Evolutionary conservation across 2,888 invertebrate species (phyloP).

Genomic region (Drosophila mulleri): DNA sequence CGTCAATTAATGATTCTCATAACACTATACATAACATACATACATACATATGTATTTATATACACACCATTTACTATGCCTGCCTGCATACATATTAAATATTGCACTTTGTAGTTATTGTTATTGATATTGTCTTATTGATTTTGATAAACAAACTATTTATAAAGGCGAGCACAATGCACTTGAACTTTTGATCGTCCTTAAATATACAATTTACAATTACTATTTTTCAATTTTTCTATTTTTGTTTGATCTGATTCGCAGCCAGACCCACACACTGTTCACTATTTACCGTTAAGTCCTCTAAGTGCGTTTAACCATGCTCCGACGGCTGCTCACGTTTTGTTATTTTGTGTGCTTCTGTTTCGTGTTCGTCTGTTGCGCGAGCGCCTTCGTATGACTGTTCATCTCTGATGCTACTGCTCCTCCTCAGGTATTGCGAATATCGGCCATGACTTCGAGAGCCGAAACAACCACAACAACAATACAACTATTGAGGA

Average conservation of each 20-base stretch:
- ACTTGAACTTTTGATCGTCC: slow-evolving; percentile 35
- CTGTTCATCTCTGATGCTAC: slow-evolving; percentile 48
- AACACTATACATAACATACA: slow-evolving; percentile 9
- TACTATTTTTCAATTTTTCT: not conserved
- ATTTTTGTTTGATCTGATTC: slow-evolving; percentile 17
- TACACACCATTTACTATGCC: slow-evolving; percentile 6
- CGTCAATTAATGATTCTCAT: slow-evolving; percentile 68
- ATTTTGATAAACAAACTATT: slow-evolving; percentile 50
- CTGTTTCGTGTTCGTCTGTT: slow-evolving; percentile 38
- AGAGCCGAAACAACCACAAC: slow-evolving; percentile 38
- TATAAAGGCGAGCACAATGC: slow-evolving; percentile 22
- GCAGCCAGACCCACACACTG: slow-evolving; percentile 5
- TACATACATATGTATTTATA: not conserved
- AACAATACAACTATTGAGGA: slow-evolving; percentile 36
- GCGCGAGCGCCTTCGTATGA: slow-evolving; percentile 62
- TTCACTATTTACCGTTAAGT: slow-evolving; percentile 43
- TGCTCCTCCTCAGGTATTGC: slow-evolving; percentile 61
- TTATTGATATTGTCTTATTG: slow-evolving; percentile 39
- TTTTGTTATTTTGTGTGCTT: slow-evolving; percentile 18
- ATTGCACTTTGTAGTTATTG: slow-evolving; percentile 35
- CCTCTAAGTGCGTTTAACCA: slow-evolving; percentile 24
- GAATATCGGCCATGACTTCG: slow-evolving; percentile 76
- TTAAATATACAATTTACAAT: slow-evolving; percentile 8
- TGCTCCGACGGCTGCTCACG: slow-evolving; percentile 13
- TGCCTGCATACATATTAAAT: not conserved